phyloP scores from a whole-genome alignment of 2,888 invertebrate species.

The Drosophila rubida region DNA sequence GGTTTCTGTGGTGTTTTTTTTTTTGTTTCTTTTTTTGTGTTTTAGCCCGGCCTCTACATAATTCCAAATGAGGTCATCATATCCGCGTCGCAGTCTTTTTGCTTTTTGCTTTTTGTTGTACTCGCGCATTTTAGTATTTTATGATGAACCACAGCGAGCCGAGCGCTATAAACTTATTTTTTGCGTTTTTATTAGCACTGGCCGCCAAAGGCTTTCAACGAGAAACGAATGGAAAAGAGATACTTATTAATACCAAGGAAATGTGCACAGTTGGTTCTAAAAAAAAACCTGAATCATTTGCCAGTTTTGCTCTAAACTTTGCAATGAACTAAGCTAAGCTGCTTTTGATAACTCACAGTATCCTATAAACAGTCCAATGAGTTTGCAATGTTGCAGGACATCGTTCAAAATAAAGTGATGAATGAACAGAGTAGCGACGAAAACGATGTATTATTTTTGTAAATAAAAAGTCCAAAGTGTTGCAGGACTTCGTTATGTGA shows the following conservation, averaged over 20 bases:
- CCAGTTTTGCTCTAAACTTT: constrained; percentile 1
- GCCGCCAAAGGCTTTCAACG: constrained; percentile 29
- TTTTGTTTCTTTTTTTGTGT: too few relatives aligned
- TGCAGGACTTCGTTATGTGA: too few relatives aligned
- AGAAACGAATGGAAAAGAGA: constrained; percentile 10
- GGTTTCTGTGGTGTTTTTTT: too few relatives aligned
- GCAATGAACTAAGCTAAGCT: neutral
- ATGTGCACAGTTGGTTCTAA: constrained; percentile 22
- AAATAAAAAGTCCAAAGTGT: too few relatives aligned
- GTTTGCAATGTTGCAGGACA: too few relatives aligned
- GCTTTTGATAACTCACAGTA: neutral
- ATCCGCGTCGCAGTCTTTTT: constrained; percentile 61
- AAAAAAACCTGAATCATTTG: constrained; percentile 23
- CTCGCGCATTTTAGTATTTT: constrained; percentile 47
- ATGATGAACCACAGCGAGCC: constrained; percentile 47
- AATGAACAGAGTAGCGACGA: too few relatives aligned
- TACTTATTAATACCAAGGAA: constrained; percentile 69
- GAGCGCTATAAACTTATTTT: constrained; percentile 50
- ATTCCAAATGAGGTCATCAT: constrained; percentile 71
- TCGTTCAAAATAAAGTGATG: too few relatives aligned
- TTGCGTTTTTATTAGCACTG: constrained; percentile 35
- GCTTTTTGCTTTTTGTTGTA: constrained; percentile 17
- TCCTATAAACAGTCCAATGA: too few relatives aligned
- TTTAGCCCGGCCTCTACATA: constrained; percentile 32
- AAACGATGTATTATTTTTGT: too few relatives aligned